Percentiles rank a stretch among this genome's conserved stretches.
Evolutionary conservation across 2,888 invertebrate genomes (phyloP).

Genomic region (Cordylochernes scorpioides): DNA sequence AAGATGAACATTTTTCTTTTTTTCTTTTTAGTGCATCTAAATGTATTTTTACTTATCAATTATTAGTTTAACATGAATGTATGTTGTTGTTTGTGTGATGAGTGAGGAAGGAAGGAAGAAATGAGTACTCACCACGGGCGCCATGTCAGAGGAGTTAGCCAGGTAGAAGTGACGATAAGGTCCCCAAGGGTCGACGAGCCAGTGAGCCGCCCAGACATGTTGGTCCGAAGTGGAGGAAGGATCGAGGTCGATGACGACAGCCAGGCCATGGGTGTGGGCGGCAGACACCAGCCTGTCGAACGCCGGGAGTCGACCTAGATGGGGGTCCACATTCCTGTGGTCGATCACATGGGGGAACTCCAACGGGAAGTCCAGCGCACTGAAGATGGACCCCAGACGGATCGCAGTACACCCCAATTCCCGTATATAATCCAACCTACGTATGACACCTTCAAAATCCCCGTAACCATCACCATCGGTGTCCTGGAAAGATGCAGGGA

Average conservation of each 20-base stretch:
- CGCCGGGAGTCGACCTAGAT: conserved; percentile 40
- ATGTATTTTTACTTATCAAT: too few relatives aligned
- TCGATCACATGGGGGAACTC: conserved; percentile 40
- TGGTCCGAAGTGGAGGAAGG: conserved; percentile 13
- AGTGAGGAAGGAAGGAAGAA: too few relatives aligned
- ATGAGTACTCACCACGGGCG: too few relatives aligned
- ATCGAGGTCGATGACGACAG: conserved; percentile 41
- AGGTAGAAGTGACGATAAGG: neutral
- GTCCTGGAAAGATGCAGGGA: conserved; percentile 48
- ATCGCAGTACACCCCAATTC: conserved; percentile 41
- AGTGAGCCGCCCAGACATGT: conserved; percentile 14
- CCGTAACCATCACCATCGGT: conserved; percentile 48
- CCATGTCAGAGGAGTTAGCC: too few relatives aligned
- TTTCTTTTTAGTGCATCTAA: too few relatives aligned
- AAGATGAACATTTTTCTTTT: too few relatives aligned
- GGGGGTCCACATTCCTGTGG: conserved; percentile 35
- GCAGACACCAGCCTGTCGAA: conserved; percentile 34
- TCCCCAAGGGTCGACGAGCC: conserved; percentile 5
- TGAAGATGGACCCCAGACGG: conserved; percentile 53
- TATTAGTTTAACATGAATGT: too few relatives aligned
- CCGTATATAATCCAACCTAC: conserved; percentile 39
- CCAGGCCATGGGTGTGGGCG: conserved; percentile 41
- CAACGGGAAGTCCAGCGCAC: conserved; percentile 41
- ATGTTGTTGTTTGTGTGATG: too few relatives aligned
- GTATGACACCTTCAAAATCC: conserved; percentile 46